Percentiles rank a stretch among this genome's conserved stretches.
Conservation (phyloP, 1,140 invertebrate species). For the Zaprionus ghesquierei region DNA sequence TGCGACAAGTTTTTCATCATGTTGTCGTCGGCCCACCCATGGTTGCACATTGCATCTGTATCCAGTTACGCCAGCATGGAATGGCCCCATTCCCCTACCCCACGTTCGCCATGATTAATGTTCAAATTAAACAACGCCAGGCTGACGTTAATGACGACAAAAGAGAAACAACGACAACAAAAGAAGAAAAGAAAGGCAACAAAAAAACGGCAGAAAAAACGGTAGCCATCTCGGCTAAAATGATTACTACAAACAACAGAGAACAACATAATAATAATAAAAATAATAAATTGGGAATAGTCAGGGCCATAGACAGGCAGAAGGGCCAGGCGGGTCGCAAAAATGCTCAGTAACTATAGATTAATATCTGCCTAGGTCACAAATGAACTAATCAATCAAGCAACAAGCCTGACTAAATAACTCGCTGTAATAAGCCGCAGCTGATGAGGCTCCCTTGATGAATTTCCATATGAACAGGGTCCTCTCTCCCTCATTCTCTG, state of each 20-base stretch:
- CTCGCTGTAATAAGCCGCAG: neutral
- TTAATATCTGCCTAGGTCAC: neutral
- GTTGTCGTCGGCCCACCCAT: slow-evolving; percentile 19
- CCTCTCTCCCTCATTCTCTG: neutral
- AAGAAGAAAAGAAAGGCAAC: slow-evolving; percentile 10
- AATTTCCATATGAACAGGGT: slow-evolving; percentile 10
- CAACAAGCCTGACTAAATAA: neutral
- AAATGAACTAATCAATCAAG: slow-evolving; percentile 29
- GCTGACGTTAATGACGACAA: slow-evolving; percentile 76
- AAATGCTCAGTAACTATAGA: neutral
- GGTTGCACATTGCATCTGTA: slow-evolving; percentile 37
- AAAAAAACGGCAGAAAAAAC: slow-evolving; percentile 16
- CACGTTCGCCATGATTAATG: slow-evolving; percentile 68
- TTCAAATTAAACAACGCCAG: slow-evolving; percentile 72
- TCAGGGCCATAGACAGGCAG: slow-evolving; percentile 1
- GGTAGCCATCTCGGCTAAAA: neutral
- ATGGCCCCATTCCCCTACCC: too few relatives aligned
- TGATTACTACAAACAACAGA: neutral
- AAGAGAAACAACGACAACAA: slow-evolving; percentile 55
- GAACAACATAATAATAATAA: slow-evolving; percentile 23
- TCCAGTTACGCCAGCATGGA: slow-evolving; percentile 25
- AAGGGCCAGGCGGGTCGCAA: neutral
- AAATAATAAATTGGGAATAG: slow-evolving; percentile 36
- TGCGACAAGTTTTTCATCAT: slow-evolving; percentile 52
- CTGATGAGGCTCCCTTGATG: neutral